Evolutionary conservation across 1,140 invertebrate species (phyloP).

Genomic region (Drosophila suzukii): DNA sequence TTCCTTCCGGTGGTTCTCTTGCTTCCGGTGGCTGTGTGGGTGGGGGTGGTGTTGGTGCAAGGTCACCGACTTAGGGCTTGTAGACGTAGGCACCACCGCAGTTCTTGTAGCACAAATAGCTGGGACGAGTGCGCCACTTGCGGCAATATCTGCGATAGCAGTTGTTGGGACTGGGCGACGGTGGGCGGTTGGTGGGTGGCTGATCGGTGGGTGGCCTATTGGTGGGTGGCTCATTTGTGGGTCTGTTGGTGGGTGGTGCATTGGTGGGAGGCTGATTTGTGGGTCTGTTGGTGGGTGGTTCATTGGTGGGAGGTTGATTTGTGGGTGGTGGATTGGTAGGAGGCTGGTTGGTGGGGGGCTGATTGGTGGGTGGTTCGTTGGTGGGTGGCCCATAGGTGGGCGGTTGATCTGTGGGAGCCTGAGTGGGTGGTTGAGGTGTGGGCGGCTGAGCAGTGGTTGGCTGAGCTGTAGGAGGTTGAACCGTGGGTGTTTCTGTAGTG

Average conservation of each 20-base stretch:
- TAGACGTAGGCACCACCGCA: slow-evolving; percentile 58
- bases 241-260: slow-evolving; percentile 13
- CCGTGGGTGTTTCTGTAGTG: slow-evolving; percentile 2
- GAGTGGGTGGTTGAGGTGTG: not conserved
- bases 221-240: slow-evolving; percentile 29
- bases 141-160: slow-evolving; percentile 72
- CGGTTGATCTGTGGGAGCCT: not conserved
- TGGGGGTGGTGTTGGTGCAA: not conserved
- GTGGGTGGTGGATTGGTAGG: not conserved
- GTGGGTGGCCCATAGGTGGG: slow-evolving; percentile 33
- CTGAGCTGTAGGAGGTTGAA: not conserved
- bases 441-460: slow-evolving; percentile 19
- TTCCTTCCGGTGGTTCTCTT: not conserved
- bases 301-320: slow-evolving; percentile 16
- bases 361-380: slow-evolving; percentile 3
- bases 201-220: slow-evolving; percentile 16
- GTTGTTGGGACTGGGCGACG: slow-evolving; percentile 57
- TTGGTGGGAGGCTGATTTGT: slow-evolving; percentile 24
- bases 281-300: slow-evolving; percentile 14
- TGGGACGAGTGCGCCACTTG: slow-evolving; percentile 66
- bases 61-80: slow-evolving; percentile 39
- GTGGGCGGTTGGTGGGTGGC: slow-evolving; percentile 41
- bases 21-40: not conserved
- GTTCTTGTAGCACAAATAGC: slow-evolving; percentile 67
- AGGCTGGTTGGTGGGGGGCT: not conserved